Evolutionary conservation across 2,797 vertebrate species (phyloP).

Genomic region (Phrynocephalus vlangalii): DNA sequence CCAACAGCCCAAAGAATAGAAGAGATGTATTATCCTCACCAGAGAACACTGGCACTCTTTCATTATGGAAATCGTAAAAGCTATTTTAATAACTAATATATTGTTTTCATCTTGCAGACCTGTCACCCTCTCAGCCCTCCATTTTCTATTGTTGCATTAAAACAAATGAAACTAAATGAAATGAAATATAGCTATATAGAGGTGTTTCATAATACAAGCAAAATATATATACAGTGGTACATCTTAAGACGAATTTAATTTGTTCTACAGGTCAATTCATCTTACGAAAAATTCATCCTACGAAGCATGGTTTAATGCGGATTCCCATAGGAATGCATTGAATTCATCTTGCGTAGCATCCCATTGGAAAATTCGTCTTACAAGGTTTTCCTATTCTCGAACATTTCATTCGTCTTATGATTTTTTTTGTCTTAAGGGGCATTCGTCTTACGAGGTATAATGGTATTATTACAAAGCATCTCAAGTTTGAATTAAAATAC

Average conservation of each 20-base stretch:
- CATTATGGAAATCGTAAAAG: not conserved
- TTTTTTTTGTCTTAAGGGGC: no score
- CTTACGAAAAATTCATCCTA: no score
- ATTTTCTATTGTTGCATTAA: not conserved
- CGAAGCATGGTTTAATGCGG: no score
- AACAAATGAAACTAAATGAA: not conserved
- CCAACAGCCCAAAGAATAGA: slow-evolving; percentile 35
- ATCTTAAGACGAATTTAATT: no score
- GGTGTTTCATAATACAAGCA: not conserved
- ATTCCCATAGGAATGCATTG: no score
- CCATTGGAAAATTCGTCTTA: no score
- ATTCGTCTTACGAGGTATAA: no score
- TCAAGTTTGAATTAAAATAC: not conserved
- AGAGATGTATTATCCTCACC: not conserved
- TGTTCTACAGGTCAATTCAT: no score
- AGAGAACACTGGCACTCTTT: slow-evolving; percentile 6
- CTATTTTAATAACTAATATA: not conserved
- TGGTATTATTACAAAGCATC: not conserved
- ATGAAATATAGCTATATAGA: not conserved
- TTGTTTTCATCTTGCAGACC: not conserved
- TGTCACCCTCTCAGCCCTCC: not conserved
- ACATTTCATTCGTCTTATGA: no score
- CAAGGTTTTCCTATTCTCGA: no score
- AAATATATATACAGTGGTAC: not conserved
- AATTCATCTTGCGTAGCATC: no score